Evolutionary conservation across 2,888 invertebrate genomes (phyloP), one percentile per base, ranked within the genome.

Genomic region (Nysson spinosus): DNA sequence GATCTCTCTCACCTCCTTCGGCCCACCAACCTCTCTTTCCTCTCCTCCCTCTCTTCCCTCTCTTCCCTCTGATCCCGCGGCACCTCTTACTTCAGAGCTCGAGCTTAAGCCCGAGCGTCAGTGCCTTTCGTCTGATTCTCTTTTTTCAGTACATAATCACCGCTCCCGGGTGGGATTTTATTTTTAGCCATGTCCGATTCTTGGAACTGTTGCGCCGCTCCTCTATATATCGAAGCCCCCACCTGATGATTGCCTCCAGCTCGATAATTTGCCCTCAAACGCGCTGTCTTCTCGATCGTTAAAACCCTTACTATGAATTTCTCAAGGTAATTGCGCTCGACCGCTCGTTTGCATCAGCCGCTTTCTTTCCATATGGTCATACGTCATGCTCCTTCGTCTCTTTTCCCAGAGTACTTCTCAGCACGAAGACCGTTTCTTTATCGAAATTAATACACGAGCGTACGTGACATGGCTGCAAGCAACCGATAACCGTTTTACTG

Each of bases 131-230:
- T 70, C 66, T 56, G 58, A 49, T 72, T 75, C 77, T 76, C 77
- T 80, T 81, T 80, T 81, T 79, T 80, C 74, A 78, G 77, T 79
- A 76, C 79, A 83, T 85, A 84, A 86, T 86, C 84, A 80, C 75
- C 78, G 81, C 83, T 84, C 85, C 83, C 85, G 85, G 85, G 83
- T 85, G 85, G 86, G 82, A 85, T 85, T 75, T 83, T 86, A 85
- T 86, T 86, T 85, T 85, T 86, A 85, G 85, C 83, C 69, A 64
- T 67, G 75, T 69, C 76, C 75, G 79, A 81, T 86, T 86, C 85
- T 82, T 77, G 75, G 85, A 85, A 86, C 80, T 80, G 69, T 78
- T 61, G 55, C 54, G 56, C 65, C 64, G 66, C 51, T 68, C 64
- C 55, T 70, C 75, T 74, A 68, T 67, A 65, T 67, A 79, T 71